These are phyloP conservation scores for Enoplosus armatus DNA, from an alignment of 2,797 vertebrate species.

Conservation along the genomic window DNA sequence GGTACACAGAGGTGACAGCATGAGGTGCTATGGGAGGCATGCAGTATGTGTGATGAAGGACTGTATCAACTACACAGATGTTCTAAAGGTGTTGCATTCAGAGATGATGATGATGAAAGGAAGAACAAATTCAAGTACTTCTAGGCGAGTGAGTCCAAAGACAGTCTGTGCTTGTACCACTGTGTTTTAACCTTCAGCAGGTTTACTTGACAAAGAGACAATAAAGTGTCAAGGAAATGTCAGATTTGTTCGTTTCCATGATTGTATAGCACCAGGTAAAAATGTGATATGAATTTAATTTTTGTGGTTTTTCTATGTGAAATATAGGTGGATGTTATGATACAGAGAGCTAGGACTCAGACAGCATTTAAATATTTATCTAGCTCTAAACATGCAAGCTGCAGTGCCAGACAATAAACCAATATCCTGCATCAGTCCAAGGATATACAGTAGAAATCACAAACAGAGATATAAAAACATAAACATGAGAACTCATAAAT, in stretches of 20 bases:
- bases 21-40: conserved; percentile 25
- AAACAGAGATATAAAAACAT: conserved; percentile 58
- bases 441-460: conserved; percentile 36
- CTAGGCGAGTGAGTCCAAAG: conserved; percentile 10
- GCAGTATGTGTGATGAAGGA: conserved; percentile 14
- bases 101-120: conserved; percentile 2
- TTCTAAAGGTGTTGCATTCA: conserved; percentile 21
- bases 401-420: conserved; percentile 9
- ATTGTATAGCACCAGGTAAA: neutral
- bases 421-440: conserved; percentile 19
- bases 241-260: neutral
- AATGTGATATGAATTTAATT: neutral
- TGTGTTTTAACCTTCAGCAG: neutral
- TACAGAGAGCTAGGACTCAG: neutral
- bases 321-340: neutral
- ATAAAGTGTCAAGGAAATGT: neutral
- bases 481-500: conserved; percentile 65
- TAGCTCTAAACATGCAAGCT: conserved; percentile 51
- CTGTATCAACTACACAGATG: conserved; percentile 18
- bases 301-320: neutral
- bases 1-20: conserved; percentile 49
- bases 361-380: conserved; percentile 49
- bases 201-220: neutral
- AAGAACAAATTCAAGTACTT: conserved; percentile 50
- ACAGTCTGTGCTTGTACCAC: neutral